These are phyloP conservation scores for Rhyacophila evoluta DNA, from an alignment of 2,888 invertebrate species.

Conservation along the genomic window DNA sequence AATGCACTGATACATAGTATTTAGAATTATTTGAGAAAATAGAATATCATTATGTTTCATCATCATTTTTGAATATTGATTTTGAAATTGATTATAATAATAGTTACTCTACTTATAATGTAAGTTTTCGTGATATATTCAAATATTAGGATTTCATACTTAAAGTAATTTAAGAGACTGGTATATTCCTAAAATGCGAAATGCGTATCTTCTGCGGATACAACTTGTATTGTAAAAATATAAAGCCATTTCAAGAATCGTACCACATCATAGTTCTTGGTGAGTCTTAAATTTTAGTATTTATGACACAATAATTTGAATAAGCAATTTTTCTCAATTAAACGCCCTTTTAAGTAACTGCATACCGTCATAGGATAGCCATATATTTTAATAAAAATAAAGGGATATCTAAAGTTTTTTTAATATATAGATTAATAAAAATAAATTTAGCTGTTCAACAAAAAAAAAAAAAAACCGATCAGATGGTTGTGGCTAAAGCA, in stretches of 20 bases:
- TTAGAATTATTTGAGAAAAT: neutral
- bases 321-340: constrained; percentile 17
- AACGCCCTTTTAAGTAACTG: neutral
- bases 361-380: neutral
- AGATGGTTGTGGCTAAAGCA: neutral
- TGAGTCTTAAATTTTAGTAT: neutral
- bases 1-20: constrained; percentile 20
- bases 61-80: neutral
- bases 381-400: constrained; percentile 1
- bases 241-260: neutral
- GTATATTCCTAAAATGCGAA: neutral
- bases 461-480: neutral
- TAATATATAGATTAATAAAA: neutral
- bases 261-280: neutral
- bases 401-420: neutral
- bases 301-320: neutral
- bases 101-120: neutral
- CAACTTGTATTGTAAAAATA: neutral
- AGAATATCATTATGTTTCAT: neutral
- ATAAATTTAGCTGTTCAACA: neutral
- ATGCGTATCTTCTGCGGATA: neutral
- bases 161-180: constrained; percentile 22
- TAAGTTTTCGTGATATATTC: constrained; percentile 24
- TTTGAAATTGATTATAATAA: neutral
- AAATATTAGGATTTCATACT: constrained; percentile 24